Conservation (phyloP, 2,888 invertebrate species). For the Drosophila pullipes region DNA sequence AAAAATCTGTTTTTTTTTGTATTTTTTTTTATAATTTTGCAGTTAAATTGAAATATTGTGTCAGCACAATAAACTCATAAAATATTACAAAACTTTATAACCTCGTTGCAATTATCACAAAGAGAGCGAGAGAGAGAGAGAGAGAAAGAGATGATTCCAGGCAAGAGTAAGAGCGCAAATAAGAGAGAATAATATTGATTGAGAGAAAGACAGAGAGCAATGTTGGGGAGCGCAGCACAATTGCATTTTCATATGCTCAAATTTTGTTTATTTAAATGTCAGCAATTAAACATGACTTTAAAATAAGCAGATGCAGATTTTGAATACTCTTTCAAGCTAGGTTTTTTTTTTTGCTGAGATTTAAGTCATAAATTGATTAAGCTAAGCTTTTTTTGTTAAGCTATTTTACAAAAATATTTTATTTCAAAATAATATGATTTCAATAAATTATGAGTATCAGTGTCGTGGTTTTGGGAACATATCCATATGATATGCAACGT, state of each 20-base stretch:
- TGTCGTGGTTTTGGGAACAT: neutral
- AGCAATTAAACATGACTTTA: slow-evolving; percentile 45
- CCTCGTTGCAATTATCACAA: slow-evolving; percentile 64
- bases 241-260: slow-evolving; percentile 53
- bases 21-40: slow-evolving; percentile 13
- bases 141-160: slow-evolving; percentile 23
- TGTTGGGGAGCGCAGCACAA: slow-evolving; percentile 28
- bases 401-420: neutral
- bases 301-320: neutral
- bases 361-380: neutral
- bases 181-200: slow-evolving; percentile 2
- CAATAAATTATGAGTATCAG: neutral
- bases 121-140: slow-evolving; percentile 8
- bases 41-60: slow-evolving; percentile 33
- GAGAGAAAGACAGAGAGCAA: slow-evolving; percentile 1
- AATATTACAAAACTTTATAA: slow-evolving; percentile 67
- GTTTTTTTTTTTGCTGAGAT: neutral
- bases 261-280: slow-evolving; percentile 50
- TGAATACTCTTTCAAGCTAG: slow-evolving; percentile 25
- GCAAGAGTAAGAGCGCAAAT: slow-evolving; percentile 18
- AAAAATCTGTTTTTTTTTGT: slow-evolving; percentile 1
- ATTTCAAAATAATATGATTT: neutral
- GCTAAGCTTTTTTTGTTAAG: neutral
- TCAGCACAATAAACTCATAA: slow-evolving; percentile 62
- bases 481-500: neutral